phyloP scores from a whole-genome alignment of 2,797 vertebrate genomes.

The Acridotheres tristis region DNA sequence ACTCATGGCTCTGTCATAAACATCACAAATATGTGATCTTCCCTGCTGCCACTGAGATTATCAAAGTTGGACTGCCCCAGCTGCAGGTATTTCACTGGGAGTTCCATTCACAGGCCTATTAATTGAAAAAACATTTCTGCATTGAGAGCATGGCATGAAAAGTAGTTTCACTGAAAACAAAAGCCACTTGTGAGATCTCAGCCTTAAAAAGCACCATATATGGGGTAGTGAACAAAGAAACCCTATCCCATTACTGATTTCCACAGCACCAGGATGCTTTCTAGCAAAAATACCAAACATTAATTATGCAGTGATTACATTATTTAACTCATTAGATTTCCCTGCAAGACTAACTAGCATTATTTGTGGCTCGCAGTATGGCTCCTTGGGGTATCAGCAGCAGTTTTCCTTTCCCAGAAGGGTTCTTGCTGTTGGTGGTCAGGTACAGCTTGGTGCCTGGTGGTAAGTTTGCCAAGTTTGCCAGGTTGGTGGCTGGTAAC shows the following conservation, averaged over 20 bases:
- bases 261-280: background rate
- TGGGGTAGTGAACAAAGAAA: background rate
- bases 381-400: constrained; percentile 98
- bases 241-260: background rate
- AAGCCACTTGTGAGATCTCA: background rate
- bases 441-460: constrained; percentile 98
- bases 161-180: background rate
- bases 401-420: constrained; percentile 97
- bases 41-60: background rate
- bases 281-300: background rate
- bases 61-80: background rate
- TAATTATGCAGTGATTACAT: constrained; percentile 44
- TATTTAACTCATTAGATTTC: constrained; percentile 63
- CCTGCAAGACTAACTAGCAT: constrained; percentile 77
- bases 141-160: background rate
- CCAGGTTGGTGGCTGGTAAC: constrained; percentile 95
- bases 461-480: constrained; percentile 95
- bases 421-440: constrained; percentile 98
- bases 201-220: background rate
- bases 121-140: background rate
- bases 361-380: constrained; percentile 91
- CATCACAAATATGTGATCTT: background rate
- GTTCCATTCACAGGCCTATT: background rate
- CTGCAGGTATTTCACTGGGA: background rate
- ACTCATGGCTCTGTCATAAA: background rate